Base-by-base conservation (phyloP, 2,113 vertebrate genomes). In the Heterocephalus glaber region DNA sequence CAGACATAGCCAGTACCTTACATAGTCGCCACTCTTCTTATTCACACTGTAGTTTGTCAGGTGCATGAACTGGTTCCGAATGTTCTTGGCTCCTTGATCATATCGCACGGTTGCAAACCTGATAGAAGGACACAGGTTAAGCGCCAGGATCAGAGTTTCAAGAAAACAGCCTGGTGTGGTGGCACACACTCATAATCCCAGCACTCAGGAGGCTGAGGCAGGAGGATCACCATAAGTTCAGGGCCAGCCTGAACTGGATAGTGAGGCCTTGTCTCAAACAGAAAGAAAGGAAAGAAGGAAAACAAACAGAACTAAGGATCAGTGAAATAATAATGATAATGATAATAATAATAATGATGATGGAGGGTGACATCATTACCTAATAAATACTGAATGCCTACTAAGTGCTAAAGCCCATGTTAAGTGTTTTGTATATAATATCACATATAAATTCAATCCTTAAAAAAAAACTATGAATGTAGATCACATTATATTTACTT, bases 1-100 rank as follows among this genome's bases (percentile, higher is more conserved):
- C 61, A n/a, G 80, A 19, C 5, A 19, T 13, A 58, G 66, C 70
- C 30, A 94, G 92, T 98, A 99, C 99, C 99, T 99, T 98, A 99
- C 99, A 97, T 99, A 99, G 97, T 99, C 99, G 61, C 99, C 98
- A 97, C 99, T 99, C 98, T 99, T 99, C 98, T 99, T 99, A 98
- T 99, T 99, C 97, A 99, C 98, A 11, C 99, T 99, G 98, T 99
- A 99, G 98, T 99, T 99, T 58, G 99, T 99, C 90, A 99, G 99
- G 97, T 99, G 99, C 99, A 99, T 99, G 98, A 99, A 99, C 93
- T 99, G 99, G 98, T 99, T 99, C 98, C 99, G 99, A 93, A 99
- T 99, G 98, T 99, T 99, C 98, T 99, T 99, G 94, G 98, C 95
- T 89, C 99, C 98, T 86, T 98, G 99, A 96, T 99, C 99, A 63